Percentiles rank a stretch among this genome's conserved stretches.
Evolutionary conservation across 2,888 invertebrate genomes (phyloP).

Genomic region (Carcina quercana): DNA sequence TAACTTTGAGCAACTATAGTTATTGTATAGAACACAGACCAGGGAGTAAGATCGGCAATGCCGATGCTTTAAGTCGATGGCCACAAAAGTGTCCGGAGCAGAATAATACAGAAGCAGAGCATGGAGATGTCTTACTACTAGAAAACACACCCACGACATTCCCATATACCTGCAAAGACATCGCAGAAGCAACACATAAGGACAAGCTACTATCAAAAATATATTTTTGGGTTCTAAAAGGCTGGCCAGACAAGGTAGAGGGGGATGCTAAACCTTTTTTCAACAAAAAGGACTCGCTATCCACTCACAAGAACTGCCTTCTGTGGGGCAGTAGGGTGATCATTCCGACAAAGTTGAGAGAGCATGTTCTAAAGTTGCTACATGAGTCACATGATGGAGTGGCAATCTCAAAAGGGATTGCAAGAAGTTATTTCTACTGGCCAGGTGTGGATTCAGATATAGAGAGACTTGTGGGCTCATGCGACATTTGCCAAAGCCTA

Average conservation of each 20-base stretch:
- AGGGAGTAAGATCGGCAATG: too few species aligned
- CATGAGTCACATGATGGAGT: slow-evolving; percentile 3
- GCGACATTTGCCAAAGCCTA: slow-evolving; percentile 4
- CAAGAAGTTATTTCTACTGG: slow-evolving; percentile 8
- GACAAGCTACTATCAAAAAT: background rate
- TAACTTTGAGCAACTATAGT: slow-evolving; percentile 13
- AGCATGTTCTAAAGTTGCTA: background rate
- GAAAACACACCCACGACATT: too few species aligned
- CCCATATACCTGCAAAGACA: background rate
- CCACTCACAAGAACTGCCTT: slow-evolving; percentile 1
- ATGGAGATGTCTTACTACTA: too few species aligned
- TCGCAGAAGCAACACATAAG: background rate
- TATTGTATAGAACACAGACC: slow-evolving; percentile 16
- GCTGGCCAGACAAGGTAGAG: background rate
- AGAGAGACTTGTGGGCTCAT: slow-evolving; percentile 2
- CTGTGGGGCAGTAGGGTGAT: slow-evolving; percentile 1
- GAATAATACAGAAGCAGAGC: too few species aligned
- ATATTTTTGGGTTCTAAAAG: background rate
- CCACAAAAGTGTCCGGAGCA: too few species aligned
- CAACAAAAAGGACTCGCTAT: background rate
- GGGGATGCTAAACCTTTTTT: background rate
- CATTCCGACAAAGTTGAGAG: background rate
- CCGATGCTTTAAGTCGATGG: too few species aligned
- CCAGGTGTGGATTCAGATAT: slow-evolving; percentile 9
- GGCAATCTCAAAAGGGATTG: background rate